Percentiles rank a stretch among this genome's conserved stretches.
Conservation (phyloP, 2,888 invertebrate genomes). For the Galerucella calmariensis region DNA sequence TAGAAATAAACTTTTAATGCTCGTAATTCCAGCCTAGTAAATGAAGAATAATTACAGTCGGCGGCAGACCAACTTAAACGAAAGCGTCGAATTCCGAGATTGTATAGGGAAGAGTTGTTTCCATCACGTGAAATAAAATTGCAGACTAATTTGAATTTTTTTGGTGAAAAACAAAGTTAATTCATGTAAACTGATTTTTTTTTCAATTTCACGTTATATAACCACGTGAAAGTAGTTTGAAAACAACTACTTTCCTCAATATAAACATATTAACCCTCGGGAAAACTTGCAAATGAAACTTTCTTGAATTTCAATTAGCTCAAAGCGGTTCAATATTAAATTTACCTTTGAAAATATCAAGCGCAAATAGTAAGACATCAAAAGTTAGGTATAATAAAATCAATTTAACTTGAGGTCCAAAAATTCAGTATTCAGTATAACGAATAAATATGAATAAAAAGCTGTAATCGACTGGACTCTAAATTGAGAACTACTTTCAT, state of each 20-base stretch:
- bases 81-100: slow-evolving; percentile 1
- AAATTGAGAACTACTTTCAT: no score
- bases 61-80: not conserved
- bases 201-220: no score
- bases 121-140: not conserved
- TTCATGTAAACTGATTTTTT: not conserved
- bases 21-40: slow-evolving; percentile 54
- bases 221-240: not conserved
- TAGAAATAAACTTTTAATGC: slow-evolving; percentile 59
- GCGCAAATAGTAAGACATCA: not conserved
- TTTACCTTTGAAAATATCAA: not conserved
- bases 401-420: not conserved
- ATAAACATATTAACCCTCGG: not conserved
- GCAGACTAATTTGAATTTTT: not conserved
- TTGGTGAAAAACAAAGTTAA: not conserved
- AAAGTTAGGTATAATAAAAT: not conserved
- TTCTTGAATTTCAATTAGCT: not conserved
- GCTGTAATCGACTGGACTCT: no score
- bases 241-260: not conserved
- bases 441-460: no score
- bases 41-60: slow-evolving; percentile 56
- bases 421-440: no score
- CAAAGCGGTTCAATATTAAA: not conserved
- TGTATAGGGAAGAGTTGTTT: not conserved
- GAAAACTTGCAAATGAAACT: not conserved